Evolutionary conservation across 2,888 invertebrate species (phyloP).

Genomic region (Julus scandinavius): DNA sequence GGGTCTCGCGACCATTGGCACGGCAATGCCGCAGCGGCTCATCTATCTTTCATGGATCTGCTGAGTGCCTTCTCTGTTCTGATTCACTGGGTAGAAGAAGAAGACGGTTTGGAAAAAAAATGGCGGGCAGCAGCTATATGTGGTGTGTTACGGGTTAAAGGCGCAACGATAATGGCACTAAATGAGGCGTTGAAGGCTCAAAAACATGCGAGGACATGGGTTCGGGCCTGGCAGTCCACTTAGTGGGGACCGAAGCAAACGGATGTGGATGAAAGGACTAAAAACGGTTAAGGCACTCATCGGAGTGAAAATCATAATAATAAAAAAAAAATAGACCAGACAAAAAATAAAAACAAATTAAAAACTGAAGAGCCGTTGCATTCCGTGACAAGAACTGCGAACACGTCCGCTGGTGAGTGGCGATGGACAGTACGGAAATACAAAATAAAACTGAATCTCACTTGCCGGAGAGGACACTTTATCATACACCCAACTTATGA

Average conservation of each 20-base stretch:
- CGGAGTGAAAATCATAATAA: not conserved
- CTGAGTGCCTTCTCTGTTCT: not conserved
- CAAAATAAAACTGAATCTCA: not conserved
- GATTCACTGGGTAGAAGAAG: not conserved
- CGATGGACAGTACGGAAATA: not conserved
- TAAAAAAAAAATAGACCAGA: not conserved
- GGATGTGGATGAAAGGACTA: not conserved
- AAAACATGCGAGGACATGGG: conserved; percentile 17
- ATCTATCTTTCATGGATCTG: not conserved
- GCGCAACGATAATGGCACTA: conserved; percentile 41
- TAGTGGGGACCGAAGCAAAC: not conserved
- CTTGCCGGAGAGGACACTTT: not conserved
- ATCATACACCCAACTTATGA: conserved; percentile 1
- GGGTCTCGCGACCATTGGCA: not conserved
- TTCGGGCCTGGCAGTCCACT: not conserved
- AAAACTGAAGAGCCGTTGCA: conserved; percentile 2
- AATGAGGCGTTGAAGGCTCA: conserved; percentile 20
- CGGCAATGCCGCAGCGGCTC: not conserved
- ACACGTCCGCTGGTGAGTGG: conserved; percentile 17
- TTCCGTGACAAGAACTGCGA: not conserved
- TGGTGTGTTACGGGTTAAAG: not conserved
- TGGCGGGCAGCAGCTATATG: not conserved
- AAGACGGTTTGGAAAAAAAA: not conserved
- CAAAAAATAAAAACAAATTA: not conserved
- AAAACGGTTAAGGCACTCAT: conserved; percentile 46